These are phyloP conservation scores for Lordiphosa andalusiaca DNA, from an alignment of 2,888 invertebrate species.

Conservation along the genomic window DNA sequence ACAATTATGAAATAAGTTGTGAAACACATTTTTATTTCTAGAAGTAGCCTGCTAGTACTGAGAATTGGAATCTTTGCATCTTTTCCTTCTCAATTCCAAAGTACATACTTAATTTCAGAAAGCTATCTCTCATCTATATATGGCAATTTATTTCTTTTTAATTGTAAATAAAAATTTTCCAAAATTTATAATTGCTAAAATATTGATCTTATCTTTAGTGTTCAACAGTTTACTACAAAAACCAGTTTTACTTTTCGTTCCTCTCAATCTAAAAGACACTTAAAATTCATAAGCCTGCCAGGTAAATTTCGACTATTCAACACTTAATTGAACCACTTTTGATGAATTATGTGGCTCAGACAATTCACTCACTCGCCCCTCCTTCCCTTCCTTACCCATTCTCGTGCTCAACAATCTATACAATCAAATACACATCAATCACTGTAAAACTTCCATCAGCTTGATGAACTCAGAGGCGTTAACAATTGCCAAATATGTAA, in stretches of 20 bases:
- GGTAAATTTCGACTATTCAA: constrained; percentile 18
- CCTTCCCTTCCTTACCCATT: neutral
- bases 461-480: constrained; percentile 17
- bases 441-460: constrained; percentile 5
- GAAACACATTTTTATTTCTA: too few relatives aligned
- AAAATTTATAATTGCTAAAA: neutral
- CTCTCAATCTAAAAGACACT: neutral
- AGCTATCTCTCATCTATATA: too few relatives aligned
- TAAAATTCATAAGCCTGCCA: constrained; percentile 7
- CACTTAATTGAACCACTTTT: constrained; percentile 28
- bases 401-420: neutral
- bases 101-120: too few relatives aligned
- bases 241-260: constrained; percentile 1
- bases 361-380: constrained; percentile 7
- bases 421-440: constrained; percentile 61
- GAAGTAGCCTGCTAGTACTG: too few relatives aligned
- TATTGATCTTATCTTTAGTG: constrained; percentile 5
- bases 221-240: neutral
- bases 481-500: constrained; percentile 67
- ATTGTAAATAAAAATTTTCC: neutral
- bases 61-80: too few relatives aligned
- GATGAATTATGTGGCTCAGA: neutral
- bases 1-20: too few relatives aligned
- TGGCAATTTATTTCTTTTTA: too few relatives aligned
- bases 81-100: too few relatives aligned